Evolutionary conservation across 2,888 invertebrate genomes (phyloP).

Genomic region (Adelphocoris suturalis): DNA sequence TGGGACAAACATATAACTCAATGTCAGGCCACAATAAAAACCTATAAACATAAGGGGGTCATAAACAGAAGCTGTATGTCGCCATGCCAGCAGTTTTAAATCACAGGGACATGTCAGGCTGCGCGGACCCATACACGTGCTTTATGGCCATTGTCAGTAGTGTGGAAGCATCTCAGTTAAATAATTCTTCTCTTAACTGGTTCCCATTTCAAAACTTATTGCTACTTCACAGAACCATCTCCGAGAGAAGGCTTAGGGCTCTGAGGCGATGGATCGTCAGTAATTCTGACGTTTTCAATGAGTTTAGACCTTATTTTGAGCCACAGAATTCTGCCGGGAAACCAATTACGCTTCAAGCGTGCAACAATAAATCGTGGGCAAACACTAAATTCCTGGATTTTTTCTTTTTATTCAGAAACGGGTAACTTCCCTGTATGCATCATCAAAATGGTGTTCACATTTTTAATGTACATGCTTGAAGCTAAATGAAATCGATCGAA

Average conservation of each 20-base stretch:
- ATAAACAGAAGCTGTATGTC: constrained; percentile 70
- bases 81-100: constrained; percentile 69
- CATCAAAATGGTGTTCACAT: no score
- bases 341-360: no score
- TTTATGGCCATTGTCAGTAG: constrained; percentile 70
- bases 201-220: constrained; percentile 59
- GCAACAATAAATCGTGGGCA: no score
- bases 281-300: neutral
- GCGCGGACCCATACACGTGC: constrained; percentile 62
- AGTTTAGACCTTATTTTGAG: constrained; percentile 4
- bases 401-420: no score
- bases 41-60: constrained; percentile 72
- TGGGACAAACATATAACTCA: constrained; percentile 72
- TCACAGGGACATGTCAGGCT: constrained; percentile 51
- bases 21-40: constrained; percentile 72
- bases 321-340: neutral
- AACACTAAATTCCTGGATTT: no score
- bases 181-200: constrained; percentile 65
- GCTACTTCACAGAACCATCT: constrained; percentile 45
- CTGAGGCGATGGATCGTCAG: neutral
- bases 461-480: no score
- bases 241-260: neutral
- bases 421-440: no score
- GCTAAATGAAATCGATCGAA: no score
- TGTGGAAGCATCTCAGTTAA: constrained; percentile 66